Conservation (phyloP, 2,797 vertebrate genomes). For the Ceyx erithaca region DNA sequence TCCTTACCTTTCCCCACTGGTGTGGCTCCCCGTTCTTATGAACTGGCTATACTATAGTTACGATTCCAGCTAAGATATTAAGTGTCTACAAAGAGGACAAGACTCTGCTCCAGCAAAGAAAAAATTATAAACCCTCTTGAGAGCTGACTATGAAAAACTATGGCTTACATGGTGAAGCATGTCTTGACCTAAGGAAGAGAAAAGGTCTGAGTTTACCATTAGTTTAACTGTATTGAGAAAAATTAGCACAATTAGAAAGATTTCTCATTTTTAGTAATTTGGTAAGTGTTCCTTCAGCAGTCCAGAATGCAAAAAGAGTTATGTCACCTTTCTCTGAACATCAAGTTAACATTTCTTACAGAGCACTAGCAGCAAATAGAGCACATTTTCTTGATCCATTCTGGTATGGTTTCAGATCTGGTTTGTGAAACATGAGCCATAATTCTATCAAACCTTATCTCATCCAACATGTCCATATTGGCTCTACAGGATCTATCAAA, state of each 20-base stretch:
- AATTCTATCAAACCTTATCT: constrained; percentile 37
- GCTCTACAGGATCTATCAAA: constrained; percentile 14
- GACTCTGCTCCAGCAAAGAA: not conserved
- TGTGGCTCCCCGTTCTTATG: not conserved
- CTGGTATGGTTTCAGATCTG: not conserved
- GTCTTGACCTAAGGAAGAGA: not conserved
- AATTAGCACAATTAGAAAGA: not conserved
- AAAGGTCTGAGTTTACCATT: not conserved
- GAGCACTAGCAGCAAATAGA: not conserved
- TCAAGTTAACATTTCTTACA: not conserved
- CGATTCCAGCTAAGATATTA: not conserved
- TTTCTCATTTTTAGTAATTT: not conserved
- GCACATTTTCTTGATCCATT: not conserved
- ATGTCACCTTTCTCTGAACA: not conserved
- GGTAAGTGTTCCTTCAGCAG: not conserved
- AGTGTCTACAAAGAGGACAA: not conserved
- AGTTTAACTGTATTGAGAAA: not conserved
- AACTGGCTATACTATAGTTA: not conserved
- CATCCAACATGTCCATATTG: not conserved
- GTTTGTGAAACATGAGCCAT: not conserved
- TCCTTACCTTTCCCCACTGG: not conserved
- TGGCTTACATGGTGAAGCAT: not conserved
- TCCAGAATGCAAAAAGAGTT: not conserved
- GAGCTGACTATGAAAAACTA: not conserved
- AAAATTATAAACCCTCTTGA: not conserved